Evolutionary conservation across 1,140 invertebrate species (phyloP).

Genomic region (Bilobella aurantiaca): DNA sequence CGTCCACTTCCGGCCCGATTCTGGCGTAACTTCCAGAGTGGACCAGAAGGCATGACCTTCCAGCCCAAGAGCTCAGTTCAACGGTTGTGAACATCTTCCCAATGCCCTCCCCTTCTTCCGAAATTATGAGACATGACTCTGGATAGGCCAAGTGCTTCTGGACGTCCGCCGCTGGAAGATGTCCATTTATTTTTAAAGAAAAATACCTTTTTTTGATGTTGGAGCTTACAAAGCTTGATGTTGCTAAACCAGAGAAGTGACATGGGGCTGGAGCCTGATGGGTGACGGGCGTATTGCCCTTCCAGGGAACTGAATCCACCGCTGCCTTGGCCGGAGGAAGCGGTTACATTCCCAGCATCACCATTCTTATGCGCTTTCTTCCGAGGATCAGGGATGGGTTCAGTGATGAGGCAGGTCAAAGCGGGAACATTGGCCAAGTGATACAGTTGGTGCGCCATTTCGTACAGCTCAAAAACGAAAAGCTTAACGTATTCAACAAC

Average conservation of each 20-base stretch:
- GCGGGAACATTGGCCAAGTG: no score
- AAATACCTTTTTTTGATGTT: background rate
- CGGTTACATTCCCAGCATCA: no score
- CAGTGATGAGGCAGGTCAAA: background rate
- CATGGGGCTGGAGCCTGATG: no score
- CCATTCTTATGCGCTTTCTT: no score
- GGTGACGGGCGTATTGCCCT: no score
- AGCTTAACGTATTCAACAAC: no score
- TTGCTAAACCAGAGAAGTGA: no score
- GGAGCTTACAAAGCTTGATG: background rate
- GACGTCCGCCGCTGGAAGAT: background rate
- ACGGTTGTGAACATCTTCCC: conserved; percentile 26
- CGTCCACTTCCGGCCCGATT: conserved; percentile 18
- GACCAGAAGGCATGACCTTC: conserved; percentile 14
- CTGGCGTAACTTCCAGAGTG: conserved; percentile 20
- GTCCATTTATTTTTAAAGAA: background rate
- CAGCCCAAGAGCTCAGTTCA: conserved; percentile 8
- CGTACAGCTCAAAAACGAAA: no score
- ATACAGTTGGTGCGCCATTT: no score
- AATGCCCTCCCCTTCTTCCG: conserved; percentile 16
- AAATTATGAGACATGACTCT: conserved; percentile 23
- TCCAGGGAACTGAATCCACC: no score
- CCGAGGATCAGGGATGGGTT: background rate
- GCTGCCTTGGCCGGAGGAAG: no score
- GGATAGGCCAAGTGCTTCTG: conserved; percentile 19